Conservation (phyloP, 2,797 vertebrate species). For the Propithecus perrieri region DNA sequence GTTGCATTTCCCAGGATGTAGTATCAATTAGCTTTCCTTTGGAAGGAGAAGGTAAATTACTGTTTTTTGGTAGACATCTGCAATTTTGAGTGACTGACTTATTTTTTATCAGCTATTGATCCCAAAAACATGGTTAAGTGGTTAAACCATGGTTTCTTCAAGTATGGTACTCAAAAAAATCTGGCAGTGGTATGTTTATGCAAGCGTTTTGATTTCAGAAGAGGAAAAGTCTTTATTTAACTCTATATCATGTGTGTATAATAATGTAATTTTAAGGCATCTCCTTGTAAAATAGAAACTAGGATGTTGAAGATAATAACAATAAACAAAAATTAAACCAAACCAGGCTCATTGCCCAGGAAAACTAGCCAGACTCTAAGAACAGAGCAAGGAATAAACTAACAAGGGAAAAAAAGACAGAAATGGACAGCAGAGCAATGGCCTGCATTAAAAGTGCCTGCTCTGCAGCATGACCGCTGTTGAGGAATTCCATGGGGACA, state of each 20-base stretch:
- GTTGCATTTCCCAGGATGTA: neutral
- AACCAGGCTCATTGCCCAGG: conserved; percentile 62
- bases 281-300: conserved; percentile 71
- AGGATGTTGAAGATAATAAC: conserved; percentile 67
- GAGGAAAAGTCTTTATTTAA: conserved; percentile 46
- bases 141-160: neutral
- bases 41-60: neutral
- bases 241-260: conserved; percentile 66
- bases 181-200: neutral
- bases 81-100: neutral
- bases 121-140: neutral
- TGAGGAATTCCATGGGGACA: neutral
- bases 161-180: neutral
- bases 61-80: conserved; percentile 5
- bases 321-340: conserved; percentile 76
- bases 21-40: neutral
- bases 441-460: neutral
- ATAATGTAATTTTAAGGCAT: conserved; percentile 65
- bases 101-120: neutral
- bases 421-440: neutral
- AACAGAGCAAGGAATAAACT: conserved; percentile 45
- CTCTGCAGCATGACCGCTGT: accelerated
- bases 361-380: conserved; percentile 65
- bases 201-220: conserved; percentile 54
- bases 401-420: neutral